phyloP scores from a whole-genome alignment of 2,888 invertebrate genomes.

The Heliconius charithonia region DNA sequence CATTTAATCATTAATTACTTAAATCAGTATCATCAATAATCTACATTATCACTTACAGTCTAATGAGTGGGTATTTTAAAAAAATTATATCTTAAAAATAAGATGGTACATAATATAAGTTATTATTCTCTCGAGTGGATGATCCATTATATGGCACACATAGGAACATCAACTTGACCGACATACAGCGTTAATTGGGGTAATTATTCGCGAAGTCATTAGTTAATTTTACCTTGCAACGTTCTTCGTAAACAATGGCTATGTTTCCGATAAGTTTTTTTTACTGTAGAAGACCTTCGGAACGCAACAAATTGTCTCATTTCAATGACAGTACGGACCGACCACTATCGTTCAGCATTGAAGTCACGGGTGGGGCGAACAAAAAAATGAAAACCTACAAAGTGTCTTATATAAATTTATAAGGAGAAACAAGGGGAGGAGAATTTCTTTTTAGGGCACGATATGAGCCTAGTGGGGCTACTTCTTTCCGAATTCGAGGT shows the following conservation, averaged over 20 bases:
- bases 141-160: slow-evolving; percentile 20
- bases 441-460: slow-evolving; percentile 37
- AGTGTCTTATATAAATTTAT: slow-evolving; percentile 25
- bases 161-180: slow-evolving; percentile 15
- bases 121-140: slow-evolving; percentile 9
- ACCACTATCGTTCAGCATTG: slow-evolving; percentile 65
- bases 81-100: not conserved
- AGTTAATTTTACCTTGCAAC: slow-evolving; percentile 28
- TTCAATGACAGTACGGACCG: slow-evolving; percentile 66
- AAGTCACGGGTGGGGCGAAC: slow-evolving; percentile 78
- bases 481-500: slow-evolving; percentile 74
- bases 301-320: slow-evolving; percentile 71
- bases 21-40: not conserved
- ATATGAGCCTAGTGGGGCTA: slow-evolving; percentile 58
- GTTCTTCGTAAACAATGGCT: slow-evolving; percentile 29
- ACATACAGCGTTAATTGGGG: slow-evolving; percentile 24
- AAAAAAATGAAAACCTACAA: slow-evolving; percentile 51
- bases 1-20: not conserved
- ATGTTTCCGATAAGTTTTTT: slow-evolving; percentile 27
- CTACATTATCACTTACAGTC: slow-evolving; percentile 14
- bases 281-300: slow-evolving; percentile 52
- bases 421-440: slow-evolving; percentile 17
- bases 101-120: not conserved
- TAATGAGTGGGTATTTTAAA: slow-evolving; percentile 26
- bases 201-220: slow-evolving; percentile 22